Evolutionary conservation across 2,113 vertebrate species (phyloP).

Genomic region (Pholis gunnellus): DNA sequence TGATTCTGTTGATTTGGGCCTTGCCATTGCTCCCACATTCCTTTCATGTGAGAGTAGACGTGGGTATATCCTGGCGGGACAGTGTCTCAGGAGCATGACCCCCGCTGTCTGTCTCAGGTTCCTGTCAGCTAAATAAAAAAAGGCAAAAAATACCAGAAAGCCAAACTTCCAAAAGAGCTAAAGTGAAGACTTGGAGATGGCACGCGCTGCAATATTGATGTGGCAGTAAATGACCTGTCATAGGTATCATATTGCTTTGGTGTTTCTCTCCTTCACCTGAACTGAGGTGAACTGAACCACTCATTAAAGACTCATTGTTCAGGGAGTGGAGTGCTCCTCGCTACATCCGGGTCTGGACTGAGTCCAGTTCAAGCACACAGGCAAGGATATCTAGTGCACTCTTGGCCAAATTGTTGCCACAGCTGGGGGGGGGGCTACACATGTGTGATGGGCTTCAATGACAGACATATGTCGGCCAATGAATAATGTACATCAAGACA

Average conservation of each 20-base stretch:
- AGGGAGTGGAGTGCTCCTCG: conserved; percentile 57
- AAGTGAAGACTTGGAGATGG: conserved; percentile 52
- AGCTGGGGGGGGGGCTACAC: neutral
- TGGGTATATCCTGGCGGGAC: neutral
- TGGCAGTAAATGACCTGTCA: conserved; percentile 73
- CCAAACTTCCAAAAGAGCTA: conserved; percentile 3
- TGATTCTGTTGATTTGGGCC: neutral
- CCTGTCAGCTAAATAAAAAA: neutral
- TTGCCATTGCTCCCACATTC: neutral
- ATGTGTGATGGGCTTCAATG: conserved; percentile 9
- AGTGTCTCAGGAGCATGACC: neutral
- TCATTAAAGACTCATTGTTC: conserved; percentile 77
- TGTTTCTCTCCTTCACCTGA: conserved; percentile 68
- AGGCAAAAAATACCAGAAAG: neutral
- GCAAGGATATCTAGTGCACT: conserved; percentile 39
- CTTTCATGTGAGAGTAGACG: neutral
- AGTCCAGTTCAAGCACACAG: conserved; percentile 46
- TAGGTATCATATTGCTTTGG: conserved; percentile 74
- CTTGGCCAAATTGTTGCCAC: conserved; percentile 32
- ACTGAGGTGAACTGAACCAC: conserved; percentile 63
- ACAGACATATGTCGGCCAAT: neutral
- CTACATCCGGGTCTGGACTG: conserved; percentile 55
- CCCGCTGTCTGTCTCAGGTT: neutral
- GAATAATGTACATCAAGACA: conserved; percentile 15
- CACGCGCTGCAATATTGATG: conserved; percentile 77